Evolutionary conservation across 2,797 vertebrate genomes (phyloP), one percentile per base, ranked within the genome.

Genomic region (Artibeus lituratus): DNA sequence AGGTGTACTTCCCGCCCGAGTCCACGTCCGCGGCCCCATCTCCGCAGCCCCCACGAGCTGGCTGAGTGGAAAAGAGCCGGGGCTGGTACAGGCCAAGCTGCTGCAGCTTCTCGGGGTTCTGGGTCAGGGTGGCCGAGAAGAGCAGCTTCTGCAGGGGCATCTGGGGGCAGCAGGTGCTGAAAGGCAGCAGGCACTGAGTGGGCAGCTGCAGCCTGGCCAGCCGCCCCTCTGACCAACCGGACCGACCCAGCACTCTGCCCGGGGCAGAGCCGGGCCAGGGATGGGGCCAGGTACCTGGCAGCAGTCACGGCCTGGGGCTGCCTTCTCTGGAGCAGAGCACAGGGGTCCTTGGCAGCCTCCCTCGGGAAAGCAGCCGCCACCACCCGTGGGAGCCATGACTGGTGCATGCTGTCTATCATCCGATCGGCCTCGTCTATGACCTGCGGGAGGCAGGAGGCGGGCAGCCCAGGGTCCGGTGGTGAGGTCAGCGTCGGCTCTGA

Each of bases 371-470:
- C 99, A 0, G 99, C 99, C n/a, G 97, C 99, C 88, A 98, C 98
- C 62, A 99, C 99, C 57, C 99, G 99, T 49, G 98, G 98, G 78
- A 99, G 99, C 99, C 99, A 99, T 15, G 99, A 98, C 98, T 99
- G 99, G 97, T 99, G 99, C 99, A 99, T 99, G 98, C 99, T 99
- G 98, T 99, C 99, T 0, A 99, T 99, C 99, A 99, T 99, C 70
- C 99, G 98, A 98, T 99, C 99, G 0, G 99, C 99, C 97, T 99
- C 99, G 5, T 99, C 99, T 8, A 99, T 98, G 0, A 99, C 98
- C 99, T 99, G 93, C 22, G 11, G 57, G 86, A 90, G 4, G 39
- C 0, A 7, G 11, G 44, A 14, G 10, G 7, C n/a, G n/a, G n/a
- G n/a, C n/a, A n/a, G n/a, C 32, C n/a, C 35, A 19, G 18, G 2